Evolutionary conservation across 1,140 invertebrate species (phyloP), one percentile per base, ranked within the genome.

Genomic region (Trichogramma pretiosum): DNA sequence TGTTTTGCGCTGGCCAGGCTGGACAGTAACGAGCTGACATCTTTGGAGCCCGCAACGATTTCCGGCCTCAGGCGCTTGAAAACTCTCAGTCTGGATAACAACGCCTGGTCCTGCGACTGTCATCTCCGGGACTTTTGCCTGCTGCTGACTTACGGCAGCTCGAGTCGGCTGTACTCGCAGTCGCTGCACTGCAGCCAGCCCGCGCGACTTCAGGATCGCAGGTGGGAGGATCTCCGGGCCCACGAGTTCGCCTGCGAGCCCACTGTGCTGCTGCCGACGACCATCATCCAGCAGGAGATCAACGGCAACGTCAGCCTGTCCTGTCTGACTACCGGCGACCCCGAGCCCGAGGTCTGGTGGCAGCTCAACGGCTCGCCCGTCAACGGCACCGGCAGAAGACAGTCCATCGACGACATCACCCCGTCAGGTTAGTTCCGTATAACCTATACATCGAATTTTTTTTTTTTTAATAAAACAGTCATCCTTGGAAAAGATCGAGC

Each of bases 21-120:
- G 9, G 80, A 82, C 56, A 72, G 76, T 44, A 89, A 89, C 67
- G 63, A 76, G 21, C 67, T 89, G 19, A 71, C 77, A 43, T 79
- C 78, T 48, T 60, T 89, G 2, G 79, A 79, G 7, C 76, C 78
- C 38, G 72, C 74, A 24, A 74, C 83, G 13, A 81, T 88, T 56
- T 67, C 78, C 56, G 78, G 77, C 37, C 74, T 87, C 47, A 65
- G 73, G 19, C 78, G 78, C 43, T 63, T 93, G 14, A 89, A 89
- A 65, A 85, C 85, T 0, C 66, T 92, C 3, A 78, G 79, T 5
- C 64, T 93, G 21, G 84, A 89, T 48, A 83, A 84, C n/a, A 93
- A 93, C 62, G 86, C 83, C 13, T 93, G 90, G 90, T 76, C 75
- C 50, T 93, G 90, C 65, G 89, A 93, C 60, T 93, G 90, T 66